Base-by-base conservation (phyloP, 2,888 invertebrate species). In the Drosophila quinaria region DNA sequence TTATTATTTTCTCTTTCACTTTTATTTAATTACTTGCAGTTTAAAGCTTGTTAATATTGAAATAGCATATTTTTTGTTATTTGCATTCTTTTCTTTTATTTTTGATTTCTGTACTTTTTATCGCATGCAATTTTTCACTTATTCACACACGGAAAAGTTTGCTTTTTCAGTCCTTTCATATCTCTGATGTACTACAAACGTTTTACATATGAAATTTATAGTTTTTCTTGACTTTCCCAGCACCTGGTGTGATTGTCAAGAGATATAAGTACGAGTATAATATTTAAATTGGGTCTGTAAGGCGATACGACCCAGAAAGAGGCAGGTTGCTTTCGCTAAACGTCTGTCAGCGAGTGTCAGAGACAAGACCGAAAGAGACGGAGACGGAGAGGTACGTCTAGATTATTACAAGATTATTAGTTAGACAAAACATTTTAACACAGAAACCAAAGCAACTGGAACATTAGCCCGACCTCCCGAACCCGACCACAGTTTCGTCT, bases 361-460 rank as follows among this genome's bases (percentile, higher is more conserved):
- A 11, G 2, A 11, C 15, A n/a, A 22, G 33, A 17, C 15, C 35
- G 17, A 41, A 10, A 10, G 25, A 25, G 25, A 25, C 25, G 25
- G 37, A 47, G 51, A 41, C 15, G 19, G 31, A 31, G 49, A 29
- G 76, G 63, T 46, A 46, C 63, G 73, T 85, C 74, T 74, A 79
- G 71, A 81, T 86, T 88, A 78, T 89, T 80, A 73, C 77, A 61
- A 78, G 90, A 89, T 89, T 90, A 74, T 91, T 78, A 91, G 84
- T 62, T 66, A 87, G 88, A 78, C 74, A 68, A 81, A 87, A 78
- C 75, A 69, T 80, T 83, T 78, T 87, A 90, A 74, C 92, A 90
- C 81, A 91, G 89, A 91, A 91, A 92, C 80, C 71, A 87, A 91
- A 80, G 89, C 85, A 91, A 86, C 84, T 91, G 91, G 90, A 91